phyloP scores from a whole-genome alignment of 2,797 vertebrate genomes.

The Lepidocolaptes lacrymiger region DNA sequence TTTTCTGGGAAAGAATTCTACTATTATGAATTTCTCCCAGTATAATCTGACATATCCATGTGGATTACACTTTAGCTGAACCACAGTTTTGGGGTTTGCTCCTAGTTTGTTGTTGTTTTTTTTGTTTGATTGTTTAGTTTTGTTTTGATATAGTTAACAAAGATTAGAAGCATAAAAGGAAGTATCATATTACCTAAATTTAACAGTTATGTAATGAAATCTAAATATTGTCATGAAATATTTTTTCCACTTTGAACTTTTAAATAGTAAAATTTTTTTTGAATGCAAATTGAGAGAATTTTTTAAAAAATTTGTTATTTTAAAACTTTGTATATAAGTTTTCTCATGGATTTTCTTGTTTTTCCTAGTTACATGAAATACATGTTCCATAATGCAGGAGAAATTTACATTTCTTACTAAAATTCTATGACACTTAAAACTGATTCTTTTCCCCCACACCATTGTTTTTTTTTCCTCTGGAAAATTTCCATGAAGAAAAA shows the following conservation, averaged over 20 bases:
- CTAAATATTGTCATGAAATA: neutral
- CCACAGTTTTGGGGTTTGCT: neutral
- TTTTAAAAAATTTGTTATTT: neutral
- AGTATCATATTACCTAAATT: neutral
- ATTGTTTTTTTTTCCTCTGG: accelerated
- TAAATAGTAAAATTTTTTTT: neutral
- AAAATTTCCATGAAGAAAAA: neutral
- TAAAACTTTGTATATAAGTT: neutral
- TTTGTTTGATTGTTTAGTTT: accelerated
- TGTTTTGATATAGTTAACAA: neutral
- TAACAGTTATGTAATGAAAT: neutral
- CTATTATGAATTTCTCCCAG: neutral
- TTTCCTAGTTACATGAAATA: neutral
- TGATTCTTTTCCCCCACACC: neutral
- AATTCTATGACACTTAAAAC: accelerated
- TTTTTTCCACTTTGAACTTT: neutral
- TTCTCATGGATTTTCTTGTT: neutral
- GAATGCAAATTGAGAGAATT: neutral
- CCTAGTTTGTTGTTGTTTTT: neutral
- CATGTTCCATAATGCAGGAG: accelerated
- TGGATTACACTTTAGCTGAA: neutral
- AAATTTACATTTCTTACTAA: neutral
- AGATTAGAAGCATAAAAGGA: neutral
- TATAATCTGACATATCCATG: neutral
- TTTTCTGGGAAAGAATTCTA: neutral